Evolutionary conservation across 2,888 invertebrate genomes (phyloP).

Genomic region (Ichneumoninae sp.): DNA sequence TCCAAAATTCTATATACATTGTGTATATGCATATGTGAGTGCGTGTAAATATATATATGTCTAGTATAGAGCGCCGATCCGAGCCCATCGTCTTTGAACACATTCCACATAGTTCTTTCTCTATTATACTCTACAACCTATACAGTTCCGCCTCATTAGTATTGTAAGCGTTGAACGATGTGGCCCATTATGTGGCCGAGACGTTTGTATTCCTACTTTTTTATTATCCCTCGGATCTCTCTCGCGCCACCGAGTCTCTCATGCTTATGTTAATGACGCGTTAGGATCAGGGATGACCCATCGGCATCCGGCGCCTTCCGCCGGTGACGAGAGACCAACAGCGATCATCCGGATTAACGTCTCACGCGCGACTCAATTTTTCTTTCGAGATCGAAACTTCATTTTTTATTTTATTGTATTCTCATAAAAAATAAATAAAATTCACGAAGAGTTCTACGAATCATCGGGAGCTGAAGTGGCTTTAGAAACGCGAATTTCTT

Average conservation of each 20-base stretch:
- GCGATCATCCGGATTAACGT: neutral
- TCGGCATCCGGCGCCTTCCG: constrained; percentile 14
- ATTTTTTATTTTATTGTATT: neutral
- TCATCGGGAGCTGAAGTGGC: neutral
- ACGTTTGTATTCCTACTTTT: constrained; percentile 79
- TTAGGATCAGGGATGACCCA: constrained; percentile 64
- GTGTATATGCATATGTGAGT: neutral
- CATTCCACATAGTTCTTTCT: constrained; percentile 30
- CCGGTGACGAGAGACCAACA: neutral
- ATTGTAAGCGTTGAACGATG: constrained; percentile 75
- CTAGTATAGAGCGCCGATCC: neutral
- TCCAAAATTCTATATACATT: neutral
- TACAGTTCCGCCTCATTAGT: constrained; percentile 78
- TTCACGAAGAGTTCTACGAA: neutral
- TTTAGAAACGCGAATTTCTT: neutral
- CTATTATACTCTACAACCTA: constrained; percentile 55
- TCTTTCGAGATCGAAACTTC: neutral
- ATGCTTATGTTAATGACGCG: constrained; percentile 72
- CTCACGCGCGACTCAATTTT: neutral
- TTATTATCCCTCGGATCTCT: constrained; percentile 46
- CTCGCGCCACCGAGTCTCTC: constrained; percentile 71
- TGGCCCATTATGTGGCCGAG: constrained; percentile 76
- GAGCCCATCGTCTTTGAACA: neutral
- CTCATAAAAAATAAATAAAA: neutral
- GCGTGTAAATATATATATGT: neutral